Evolutionary conservation across 2,888 invertebrate genomes (phyloP).

Genomic region (Siphonodentalium dalli): DNA sequence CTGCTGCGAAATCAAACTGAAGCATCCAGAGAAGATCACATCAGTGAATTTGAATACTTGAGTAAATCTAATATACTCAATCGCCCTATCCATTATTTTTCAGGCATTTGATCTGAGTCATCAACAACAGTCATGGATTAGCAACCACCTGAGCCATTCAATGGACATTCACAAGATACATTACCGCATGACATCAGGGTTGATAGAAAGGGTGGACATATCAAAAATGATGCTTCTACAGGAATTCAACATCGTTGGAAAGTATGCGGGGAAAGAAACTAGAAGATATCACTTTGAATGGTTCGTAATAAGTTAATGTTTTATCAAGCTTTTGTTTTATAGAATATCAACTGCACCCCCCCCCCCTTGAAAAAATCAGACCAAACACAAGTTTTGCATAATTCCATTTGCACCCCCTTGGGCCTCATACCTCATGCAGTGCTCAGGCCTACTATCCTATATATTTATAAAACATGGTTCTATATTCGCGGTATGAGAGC

Average conservation of each 20-base stretch:
- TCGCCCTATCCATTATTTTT: background rate
- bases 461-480: too few species aligned
- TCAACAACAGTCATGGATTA: constrained; percentile 10
- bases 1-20: constrained; percentile 8
- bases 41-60: constrained; percentile 16
- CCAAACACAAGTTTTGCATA: too few species aligned
- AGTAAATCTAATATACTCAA: constrained; percentile 16
- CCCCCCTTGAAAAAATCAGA: too few species aligned
- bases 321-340: too few species aligned
- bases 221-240: constrained; percentile 23
- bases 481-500: too few species aligned
- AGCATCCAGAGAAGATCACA: constrained; percentile 15
- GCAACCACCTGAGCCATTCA: constrained; percentile 24
- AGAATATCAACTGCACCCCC: too few species aligned
- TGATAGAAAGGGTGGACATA: constrained; percentile 19
- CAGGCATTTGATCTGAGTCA: constrained; percentile 18
- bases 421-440: too few species aligned
- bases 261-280: constrained; percentile 22
- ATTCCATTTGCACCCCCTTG: too few species aligned
- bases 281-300: constrained; percentile 10
- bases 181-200: constrained; percentile 15
- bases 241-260: constrained; percentile 15
- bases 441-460: too few species aligned
- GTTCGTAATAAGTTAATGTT: too few species aligned
- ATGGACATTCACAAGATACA: constrained; percentile 21